Evolutionary conservation across 2,113 vertebrate species (phyloP), one percentile per base, ranked within the genome.

Genomic region (Tachysurus vachellii): DNA sequence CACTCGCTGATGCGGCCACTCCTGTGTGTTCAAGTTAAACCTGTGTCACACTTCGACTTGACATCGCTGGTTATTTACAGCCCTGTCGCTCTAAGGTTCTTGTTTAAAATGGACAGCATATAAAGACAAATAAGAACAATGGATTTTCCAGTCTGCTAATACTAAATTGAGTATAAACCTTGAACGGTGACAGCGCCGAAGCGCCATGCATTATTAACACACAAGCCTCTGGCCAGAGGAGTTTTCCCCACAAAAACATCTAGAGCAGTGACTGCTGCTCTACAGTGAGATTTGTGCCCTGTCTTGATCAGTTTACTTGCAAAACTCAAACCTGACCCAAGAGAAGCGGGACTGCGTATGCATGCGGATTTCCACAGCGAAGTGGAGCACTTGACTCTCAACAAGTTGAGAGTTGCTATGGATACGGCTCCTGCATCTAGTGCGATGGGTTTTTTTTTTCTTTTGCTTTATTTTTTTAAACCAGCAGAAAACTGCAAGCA

Each of bases 331-430:
- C 73, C 71, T 42, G 31, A 86, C 73, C 81, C 50, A 59, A 59
- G 73, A 66, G 70, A 42, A 84, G 50, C 26, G 56, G 31, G 80
- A 28, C n/a, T 50, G 61, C 28, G 80, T 62, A 61, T 53, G 57
- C 47, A 80, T 87, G 80, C 68, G 36, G 53, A 77, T 53, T 76
- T 84, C 66, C 84, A 73, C 26, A 44, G 87, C 16, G 0, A 62
- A 64, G 84, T n/a, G 54, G 61, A 83, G 87, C 75, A 56, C 84
- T 86, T 21, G 23, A n/a, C 71, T 77, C 81, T 77, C 36, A 42
- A 82, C 89, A 17, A 76, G 77, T 73, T 83, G 87, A 81, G 85
- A 90, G 89, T 90, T 88, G 82, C 89, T 90, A 90, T 90, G 87
- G 82, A 84, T 90, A 90, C 87, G 11, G 82, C 44, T 61, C 36